Base-by-base conservation (phyloP, 2,113 vertebrate species). In the Dipodomys spectabilis region DNA sequence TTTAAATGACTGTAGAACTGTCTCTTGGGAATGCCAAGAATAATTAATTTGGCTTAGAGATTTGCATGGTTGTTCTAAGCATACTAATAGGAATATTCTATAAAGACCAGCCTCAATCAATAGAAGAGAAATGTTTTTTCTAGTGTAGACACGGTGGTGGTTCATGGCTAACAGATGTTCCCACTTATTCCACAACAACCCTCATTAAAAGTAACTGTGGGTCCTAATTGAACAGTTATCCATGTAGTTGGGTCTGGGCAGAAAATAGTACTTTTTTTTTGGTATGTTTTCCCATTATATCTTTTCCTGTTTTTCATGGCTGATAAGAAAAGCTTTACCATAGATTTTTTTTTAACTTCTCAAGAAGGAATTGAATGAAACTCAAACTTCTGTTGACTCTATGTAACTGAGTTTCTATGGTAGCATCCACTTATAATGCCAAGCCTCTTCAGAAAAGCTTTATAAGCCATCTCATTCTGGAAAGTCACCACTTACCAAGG, bases 181-280 rank as follows among this genome's bases (percentile, higher is more conserved):
- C 96, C 96, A 98, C 95, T 98, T 97, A 97, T 73, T 96, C 87
- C 67, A 60, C 92, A 97, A 95, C 95, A 97, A 83, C 83, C 65
- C 86, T 98, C 96, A 96, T 97, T 97, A 97, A 97, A 96, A 97
- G 95, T 75, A 96, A 97, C 96, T 84, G 18, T 84, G 93, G 72
- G 0, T 2, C 81, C 91, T 96, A 94, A 88, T 60, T 88, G 94
- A 97, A 94, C 74, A 91, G 88, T 92, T 92, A 86, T 93, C 72
- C 87, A 86, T 23, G 15, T 69, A 92, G 94, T 93, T 96, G 88
- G 80, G 97, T 90, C 75, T 80, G 39, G 45, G 20, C 89, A 96
- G 88, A 95, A 97, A 98, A 90, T 25, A 39, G 64, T 81, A 1
- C 2, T 94, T 86, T 73, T 89, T 83, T 78, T 95, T 39, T 39